A percentile compares a stretch with the other conserved stretches of the same genome.
These are phyloP conservation scores for Struthidea cinerea DNA, from an alignment of 2,113 vertebrate genomes.

Conservation along the genomic window DNA sequence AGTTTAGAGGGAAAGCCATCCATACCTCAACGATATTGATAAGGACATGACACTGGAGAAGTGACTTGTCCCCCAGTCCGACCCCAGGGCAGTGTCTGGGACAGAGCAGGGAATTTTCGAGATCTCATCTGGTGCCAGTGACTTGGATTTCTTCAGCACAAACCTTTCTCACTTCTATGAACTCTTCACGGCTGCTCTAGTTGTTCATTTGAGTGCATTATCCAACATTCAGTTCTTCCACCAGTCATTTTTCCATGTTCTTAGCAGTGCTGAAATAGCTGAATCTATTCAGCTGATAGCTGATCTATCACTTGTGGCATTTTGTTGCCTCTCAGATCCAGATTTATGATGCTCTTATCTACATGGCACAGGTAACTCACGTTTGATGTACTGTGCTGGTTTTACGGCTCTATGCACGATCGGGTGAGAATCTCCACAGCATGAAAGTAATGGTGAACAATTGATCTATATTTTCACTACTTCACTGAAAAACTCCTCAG, in stretches of 20 bases:
- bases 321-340: neutral
- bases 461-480: conserved; percentile 7
- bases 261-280: neutral
- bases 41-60: neutral
- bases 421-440: neutral
- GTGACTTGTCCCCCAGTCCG: neutral
- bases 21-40: fast-evolving
- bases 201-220: neutral
- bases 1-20: neutral
- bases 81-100: neutral
- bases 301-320: neutral
- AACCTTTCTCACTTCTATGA: neutral
- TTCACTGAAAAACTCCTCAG: neutral
- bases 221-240: neutral
- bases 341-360: conserved; percentile 5
- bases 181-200: neutral
- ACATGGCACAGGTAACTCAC: neutral
- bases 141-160: neutral
- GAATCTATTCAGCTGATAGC: neutral
- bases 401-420: conserved; percentile 1
- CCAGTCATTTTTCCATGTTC: neutral
- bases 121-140: fast-evolving
- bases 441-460: neutral
- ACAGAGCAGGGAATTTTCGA: neutral
- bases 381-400: neutral